These are phyloP conservation scores for Melanotaenia boesemani DNA, from an alignment of 2,797 vertebrate genomes.

Conservation along the genomic window DNA sequence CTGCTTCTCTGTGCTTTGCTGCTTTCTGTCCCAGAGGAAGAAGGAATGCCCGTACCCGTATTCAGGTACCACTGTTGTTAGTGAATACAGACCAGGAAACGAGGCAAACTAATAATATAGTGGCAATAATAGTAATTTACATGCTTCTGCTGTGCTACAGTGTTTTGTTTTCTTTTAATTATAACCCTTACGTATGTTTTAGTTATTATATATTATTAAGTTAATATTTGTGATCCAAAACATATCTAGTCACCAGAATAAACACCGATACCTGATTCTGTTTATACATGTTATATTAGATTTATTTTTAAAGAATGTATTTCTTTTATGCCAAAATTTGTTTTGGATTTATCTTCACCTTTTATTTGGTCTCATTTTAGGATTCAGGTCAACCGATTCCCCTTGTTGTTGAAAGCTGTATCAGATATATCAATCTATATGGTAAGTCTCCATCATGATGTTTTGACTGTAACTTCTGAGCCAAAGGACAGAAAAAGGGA, in stretches of 20 bases:
- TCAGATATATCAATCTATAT: constrained; percentile 97
- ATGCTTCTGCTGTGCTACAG: constrained; percentile 35
- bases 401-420: constrained; percentile 96
- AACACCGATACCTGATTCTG: neutral
- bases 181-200: neutral
- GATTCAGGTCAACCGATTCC: constrained; percentile 93
- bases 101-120: constrained; percentile 17
- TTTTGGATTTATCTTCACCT: neutral
- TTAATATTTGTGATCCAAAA: neutral
- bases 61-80: constrained; percentile 90
- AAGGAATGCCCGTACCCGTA: constrained; percentile 97
- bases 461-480: constrained; percentile 1
- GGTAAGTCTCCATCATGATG: constrained; percentile 82
- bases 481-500: constrained; percentile 29
- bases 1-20: constrained; percentile 88
- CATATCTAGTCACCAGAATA: neutral
- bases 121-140: constrained; percentile 15
- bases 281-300: neutral
- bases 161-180: neutral
- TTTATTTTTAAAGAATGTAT: neutral
- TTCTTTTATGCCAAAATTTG: neutral
- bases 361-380: constrained; percentile 59
- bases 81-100: constrained; percentile 24
- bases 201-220: neutral
- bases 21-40: constrained; percentile 98